These are phyloP conservation scores for Drosophila kurseongensis DNA, from an alignment of 1,140 invertebrate genomes.

Conservation along the genomic window DNA sequence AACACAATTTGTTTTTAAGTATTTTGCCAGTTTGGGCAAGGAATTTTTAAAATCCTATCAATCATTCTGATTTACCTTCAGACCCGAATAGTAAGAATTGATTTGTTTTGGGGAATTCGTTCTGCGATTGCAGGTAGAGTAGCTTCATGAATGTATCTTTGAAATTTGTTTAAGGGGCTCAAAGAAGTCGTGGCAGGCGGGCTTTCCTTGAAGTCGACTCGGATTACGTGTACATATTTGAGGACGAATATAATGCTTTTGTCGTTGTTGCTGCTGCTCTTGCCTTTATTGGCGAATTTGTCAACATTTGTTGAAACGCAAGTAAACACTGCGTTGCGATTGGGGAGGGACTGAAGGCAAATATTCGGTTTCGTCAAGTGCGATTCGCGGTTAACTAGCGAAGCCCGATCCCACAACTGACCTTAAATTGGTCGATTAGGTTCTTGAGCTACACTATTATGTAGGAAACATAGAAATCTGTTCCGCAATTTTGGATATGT, in stretches of 20 bases:
- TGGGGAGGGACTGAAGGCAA: constrained; percentile 6
- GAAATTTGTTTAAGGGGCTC: not conserved
- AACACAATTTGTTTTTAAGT: not conserved
- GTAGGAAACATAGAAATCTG: not conserved
- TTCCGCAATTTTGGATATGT: not conserved
- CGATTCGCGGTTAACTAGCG: constrained; percentile 43
- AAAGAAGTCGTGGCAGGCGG: constrained; percentile 4
- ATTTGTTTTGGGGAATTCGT: constrained; percentile 10
- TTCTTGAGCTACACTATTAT: not conserved
- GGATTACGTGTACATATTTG: constrained; percentile 46
- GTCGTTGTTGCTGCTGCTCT: constrained; percentile 3
- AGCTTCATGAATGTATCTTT: constrained; percentile 10
- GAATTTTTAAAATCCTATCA: not conserved
- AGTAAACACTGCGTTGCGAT: constrained; percentile 44
- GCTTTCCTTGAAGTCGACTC: constrained; percentile 47
- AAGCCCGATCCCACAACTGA: constrained; percentile 21
- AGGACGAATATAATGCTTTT: constrained; percentile 24
- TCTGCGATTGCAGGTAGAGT: constrained; percentile 1
- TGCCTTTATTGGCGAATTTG: constrained; percentile 39
- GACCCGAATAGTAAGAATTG: not conserved
- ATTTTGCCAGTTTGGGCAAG: not conserved
- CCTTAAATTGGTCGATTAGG: constrained; percentile 16
- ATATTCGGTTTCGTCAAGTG: constrained; percentile 48
- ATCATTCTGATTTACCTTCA: not conserved
- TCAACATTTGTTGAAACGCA: constrained; percentile 46